Evolutionary conservation across 2,797 vertebrate genomes (phyloP), one percentile per base, ranked within the genome.

Genomic region (Peromyscus attwateri): DNA sequence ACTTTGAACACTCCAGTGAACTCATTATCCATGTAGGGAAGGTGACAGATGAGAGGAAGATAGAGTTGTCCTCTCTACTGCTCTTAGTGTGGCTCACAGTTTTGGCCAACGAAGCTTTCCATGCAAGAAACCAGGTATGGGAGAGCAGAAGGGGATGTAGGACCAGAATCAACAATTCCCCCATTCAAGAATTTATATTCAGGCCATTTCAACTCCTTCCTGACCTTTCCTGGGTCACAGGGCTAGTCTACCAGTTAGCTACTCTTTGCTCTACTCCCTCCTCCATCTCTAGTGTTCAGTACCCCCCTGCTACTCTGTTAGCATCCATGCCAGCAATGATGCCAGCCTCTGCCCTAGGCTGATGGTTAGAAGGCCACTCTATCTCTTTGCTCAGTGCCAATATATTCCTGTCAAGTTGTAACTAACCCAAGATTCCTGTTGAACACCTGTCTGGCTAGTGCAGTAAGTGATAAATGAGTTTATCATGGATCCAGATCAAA

Each of bases 381-480:
- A 62, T 76, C 64, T 90, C 57, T 79, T 87, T 37, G 57, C 27
- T n/a, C 29, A 37, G 16, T 82, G 37, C 46, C 79, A 73, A 92
- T 21, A 43, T 49, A 66, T 80, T 92, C 29, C 90, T 87, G 40
- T 75, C 76, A 84, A 83, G 70, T 66, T 75, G 46, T 52, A 92
- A 68, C 29, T 84, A 71, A 87, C 52, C 27, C 55, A 46, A 49
- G 55, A 49, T 94, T 82, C 81, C 64, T 87, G 21, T 52, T 89
- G 40, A 94, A 93, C 87, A 84, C 71, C 89, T 96, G 82, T 88
- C 91, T 91, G 64, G 57, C 81, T 92, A 29, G n/a, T 31, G 7
- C n/a, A 91, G 29, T 73, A 37, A 49, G 43, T 87, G 87, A 95
- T 92, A 91, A 89, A 96, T 96, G 90, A 94, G 90, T 68, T 84